Evolutionary conservation across 2,113 vertebrate genomes (phyloP).

Genomic region (Sminthopsis crassicaudata): DNA sequence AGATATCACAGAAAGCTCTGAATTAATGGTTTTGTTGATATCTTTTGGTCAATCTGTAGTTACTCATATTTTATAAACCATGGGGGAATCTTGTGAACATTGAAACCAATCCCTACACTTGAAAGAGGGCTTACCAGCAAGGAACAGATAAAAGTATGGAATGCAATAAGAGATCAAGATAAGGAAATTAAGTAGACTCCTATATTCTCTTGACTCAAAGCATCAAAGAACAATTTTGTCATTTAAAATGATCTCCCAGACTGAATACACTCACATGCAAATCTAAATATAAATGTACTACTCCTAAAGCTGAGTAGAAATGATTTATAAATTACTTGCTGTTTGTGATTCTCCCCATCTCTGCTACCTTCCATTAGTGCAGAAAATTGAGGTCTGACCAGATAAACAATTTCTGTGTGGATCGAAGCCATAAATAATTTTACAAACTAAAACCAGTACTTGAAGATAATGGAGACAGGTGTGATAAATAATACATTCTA

Average conservation of each 20-base stretch:
- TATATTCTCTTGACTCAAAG: background rate
- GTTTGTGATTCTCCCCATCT: background rate
- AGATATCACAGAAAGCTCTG: background rate
- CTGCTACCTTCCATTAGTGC: background rate
- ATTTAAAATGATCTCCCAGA: background rate
- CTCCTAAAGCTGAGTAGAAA: background rate
- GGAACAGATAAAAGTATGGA: background rate
- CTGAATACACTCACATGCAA: slow-evolving; percentile 1
- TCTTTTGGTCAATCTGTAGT: background rate
- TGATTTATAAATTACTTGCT: background rate
- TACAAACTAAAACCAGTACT: slow-evolving; percentile 11
- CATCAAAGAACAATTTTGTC: background rate
- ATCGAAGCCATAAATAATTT: slow-evolving; percentile 3
- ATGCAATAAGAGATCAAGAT: background rate
- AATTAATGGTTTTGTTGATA: background rate
- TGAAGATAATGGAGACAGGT: background rate
- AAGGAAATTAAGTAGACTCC: background rate
- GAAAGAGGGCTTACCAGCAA: background rate
- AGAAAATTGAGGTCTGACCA: background rate
- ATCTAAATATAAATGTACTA: background rate
- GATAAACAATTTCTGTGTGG: slow-evolving; percentile 6
- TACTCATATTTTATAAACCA: slow-evolving; percentile 8
- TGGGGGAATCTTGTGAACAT: background rate
- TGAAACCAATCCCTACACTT: background rate
- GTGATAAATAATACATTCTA: background rate